These are phyloP conservation scores for Lophura nycthemera DNA, from an alignment of 2,113 vertebrate genomes.

Conservation along the genomic window DNA sequence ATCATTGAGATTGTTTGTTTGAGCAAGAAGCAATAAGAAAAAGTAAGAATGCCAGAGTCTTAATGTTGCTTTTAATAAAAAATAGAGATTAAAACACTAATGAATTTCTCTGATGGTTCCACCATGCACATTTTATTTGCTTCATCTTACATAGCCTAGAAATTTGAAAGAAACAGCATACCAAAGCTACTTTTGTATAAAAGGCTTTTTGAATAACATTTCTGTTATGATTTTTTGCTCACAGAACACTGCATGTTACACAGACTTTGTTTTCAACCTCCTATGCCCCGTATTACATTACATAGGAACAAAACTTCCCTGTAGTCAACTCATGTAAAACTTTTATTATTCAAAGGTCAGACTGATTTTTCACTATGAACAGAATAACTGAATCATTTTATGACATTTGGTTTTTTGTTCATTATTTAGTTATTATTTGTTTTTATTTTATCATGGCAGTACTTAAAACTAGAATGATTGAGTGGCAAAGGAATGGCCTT, in stretches of 20 bases:
- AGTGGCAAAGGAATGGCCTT: background rate
- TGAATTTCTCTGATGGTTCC: background rate
- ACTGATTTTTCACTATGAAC: background rate
- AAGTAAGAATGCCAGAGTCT: background rate
- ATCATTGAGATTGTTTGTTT: background rate
- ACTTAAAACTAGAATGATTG: background rate
- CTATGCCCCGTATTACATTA: background rate
- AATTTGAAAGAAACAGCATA: background rate
- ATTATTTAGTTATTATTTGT: background rate
- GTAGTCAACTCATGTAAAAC: background rate
- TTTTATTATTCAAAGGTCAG: background rate
- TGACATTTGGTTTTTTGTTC: background rate
- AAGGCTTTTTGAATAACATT: background rate
- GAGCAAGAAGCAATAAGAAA: background rate
- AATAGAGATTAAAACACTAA: constrained; percentile 19
- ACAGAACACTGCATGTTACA: background rate
- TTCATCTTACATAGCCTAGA: background rate
- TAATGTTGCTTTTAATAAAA: background rate
- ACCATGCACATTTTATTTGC: background rate
- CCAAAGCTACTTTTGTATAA: background rate
- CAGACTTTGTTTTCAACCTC: background rate
- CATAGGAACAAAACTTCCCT: background rate
- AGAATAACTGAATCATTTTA: background rate
- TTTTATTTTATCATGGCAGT: background rate
- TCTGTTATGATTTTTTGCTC: background rate